Evolutionary conservation across 2,888 invertebrate species (phyloP), one percentile per base, ranked within the genome.

Genomic region (Altica lythri): DNA sequence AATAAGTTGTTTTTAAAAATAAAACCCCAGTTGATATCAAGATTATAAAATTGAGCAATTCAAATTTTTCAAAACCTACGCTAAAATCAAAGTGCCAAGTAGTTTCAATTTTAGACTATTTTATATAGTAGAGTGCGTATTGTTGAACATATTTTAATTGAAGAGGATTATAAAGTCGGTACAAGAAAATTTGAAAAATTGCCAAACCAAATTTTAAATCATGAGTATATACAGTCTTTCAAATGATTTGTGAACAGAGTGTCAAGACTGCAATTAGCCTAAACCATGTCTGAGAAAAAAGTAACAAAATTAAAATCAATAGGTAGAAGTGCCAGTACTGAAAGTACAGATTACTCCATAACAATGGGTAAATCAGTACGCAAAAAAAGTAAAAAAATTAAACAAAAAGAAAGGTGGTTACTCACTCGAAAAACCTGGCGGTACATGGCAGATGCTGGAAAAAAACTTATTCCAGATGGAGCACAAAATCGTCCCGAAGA

Each of bases 361-460:
- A 69, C 68, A 2, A 85, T 83, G 81, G 84, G 83, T 57, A 81
- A 80, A 70, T 77, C 80, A 42, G 77, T 81, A 66, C 78, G 83
- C 53, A 82, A 82, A 64, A 82, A 81, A 71, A 62, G 58, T 16
- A 56, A 59, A 25, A 59, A 57, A n/a, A 50, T 32, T 1, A 81
- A 80, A 57, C 81, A 82, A 0, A 87, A 88, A 71, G 92, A 92
- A 76, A 83, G 92, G 75, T 93, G 92, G 92, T 80, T 92, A 55
- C 81, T 92, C 54, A 92, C 92, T 35, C 80, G 92, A 55, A 92
- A 93, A 78, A 92, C 92, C 40, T 92, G 92, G 92, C 82, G 90
- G 67, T 92, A 92, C 76, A 93, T 93, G 92, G 85, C 91, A n/a
- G 92, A 92, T 67, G 91, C 92, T 19, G 92, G 92, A 35, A 85